Evolutionary conservation across 2,113 vertebrate species (phyloP).

Genomic region (Litocranius walleri): DNA sequence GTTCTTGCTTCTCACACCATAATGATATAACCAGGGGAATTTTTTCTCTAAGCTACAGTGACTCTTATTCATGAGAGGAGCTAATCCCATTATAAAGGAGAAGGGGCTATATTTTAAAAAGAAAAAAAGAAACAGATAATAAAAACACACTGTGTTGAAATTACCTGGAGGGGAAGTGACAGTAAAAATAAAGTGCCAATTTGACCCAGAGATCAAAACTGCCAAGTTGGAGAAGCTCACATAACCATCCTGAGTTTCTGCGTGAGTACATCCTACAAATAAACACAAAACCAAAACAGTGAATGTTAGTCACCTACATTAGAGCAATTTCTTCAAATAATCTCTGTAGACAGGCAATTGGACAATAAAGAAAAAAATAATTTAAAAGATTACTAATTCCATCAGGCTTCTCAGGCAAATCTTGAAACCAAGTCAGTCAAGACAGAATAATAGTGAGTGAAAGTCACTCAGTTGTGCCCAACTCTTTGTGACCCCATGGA

Average conservation of each 20-base stretch:
- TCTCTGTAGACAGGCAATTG: not conserved
- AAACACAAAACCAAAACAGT: not conserved
- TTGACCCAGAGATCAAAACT: slow-evolving; percentile 76
- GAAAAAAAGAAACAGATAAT: not conserved
- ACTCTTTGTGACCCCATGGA: not conserved
- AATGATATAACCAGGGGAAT: not conserved
- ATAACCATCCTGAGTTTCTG: slow-evolving; percentile 75
- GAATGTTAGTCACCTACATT: not conserved
- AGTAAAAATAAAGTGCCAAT: slow-evolving; percentile 80
- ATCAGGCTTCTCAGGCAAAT: not conserved
- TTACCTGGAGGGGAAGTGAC: slow-evolving; percentile 83
- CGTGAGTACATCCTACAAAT: slow-evolving; percentile 73
- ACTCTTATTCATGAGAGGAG: not conserved
- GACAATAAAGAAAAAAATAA: not conserved
- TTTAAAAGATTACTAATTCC: not conserved
- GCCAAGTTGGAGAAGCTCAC: slow-evolving; percentile 79
- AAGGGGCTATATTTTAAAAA: not conserved
- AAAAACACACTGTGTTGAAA: not conserved
- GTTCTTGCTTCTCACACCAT: not conserved
- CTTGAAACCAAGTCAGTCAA: slow-evolving; percentile 9
- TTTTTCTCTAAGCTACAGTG: not conserved
- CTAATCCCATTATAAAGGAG: not conserved
- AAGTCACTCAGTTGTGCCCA: not conserved
- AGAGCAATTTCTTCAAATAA: not conserved
- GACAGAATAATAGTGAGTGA: not conserved